phyloP scores from a whole-genome alignment of 2,888 invertebrate species.

The Caradrina clavipalpis region DNA sequence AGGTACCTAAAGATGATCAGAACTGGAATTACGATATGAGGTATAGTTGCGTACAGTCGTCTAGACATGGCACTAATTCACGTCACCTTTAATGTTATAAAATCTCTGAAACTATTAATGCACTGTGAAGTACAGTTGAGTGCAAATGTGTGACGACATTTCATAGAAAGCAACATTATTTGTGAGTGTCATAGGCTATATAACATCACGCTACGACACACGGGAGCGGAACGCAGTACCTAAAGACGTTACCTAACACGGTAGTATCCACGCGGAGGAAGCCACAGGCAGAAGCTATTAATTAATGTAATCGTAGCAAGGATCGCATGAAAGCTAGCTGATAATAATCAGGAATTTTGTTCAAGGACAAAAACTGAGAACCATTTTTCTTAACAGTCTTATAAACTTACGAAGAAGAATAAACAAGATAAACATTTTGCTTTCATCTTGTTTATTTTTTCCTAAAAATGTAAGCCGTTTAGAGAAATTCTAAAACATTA shows the following conservation, averaged over 20 bases:
- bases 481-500: background rate
- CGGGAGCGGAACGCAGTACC: too few relatives aligned
- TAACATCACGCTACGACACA: too few relatives aligned
- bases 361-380: slow-evolving; percentile 35
- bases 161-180: too few relatives aligned
- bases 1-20: slow-evolving; percentile 47
- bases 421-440: slow-evolving; percentile 30
- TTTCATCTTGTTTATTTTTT: slow-evolving; percentile 32
- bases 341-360: slow-evolving; percentile 45
- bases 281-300: too few relatives aligned
- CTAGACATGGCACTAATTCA: slow-evolving; percentile 24
- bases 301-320: slow-evolving; percentile 25
- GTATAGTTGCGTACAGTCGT: slow-evolving; percentile 32
- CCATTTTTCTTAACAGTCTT: slow-evolving; percentile 46
- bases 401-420: slow-evolving; percentile 36
- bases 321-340: background rate
- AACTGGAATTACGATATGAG: slow-evolving; percentile 22
- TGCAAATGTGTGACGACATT: slow-evolving; percentile 7
- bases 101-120: slow-evolving; percentile 33
- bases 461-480: slow-evolving; percentile 4
- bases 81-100: slow-evolving; percentile 39
- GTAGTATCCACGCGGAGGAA: too few relatives aligned
- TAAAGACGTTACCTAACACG: too few relatives aligned
- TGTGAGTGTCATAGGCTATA: too few relatives aligned
- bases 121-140: slow-evolving; percentile 32